Evolutionary conservation across 2,113 vertebrate genomes (phyloP).

Genomic region (Coregonus clupeaformis): DNA sequence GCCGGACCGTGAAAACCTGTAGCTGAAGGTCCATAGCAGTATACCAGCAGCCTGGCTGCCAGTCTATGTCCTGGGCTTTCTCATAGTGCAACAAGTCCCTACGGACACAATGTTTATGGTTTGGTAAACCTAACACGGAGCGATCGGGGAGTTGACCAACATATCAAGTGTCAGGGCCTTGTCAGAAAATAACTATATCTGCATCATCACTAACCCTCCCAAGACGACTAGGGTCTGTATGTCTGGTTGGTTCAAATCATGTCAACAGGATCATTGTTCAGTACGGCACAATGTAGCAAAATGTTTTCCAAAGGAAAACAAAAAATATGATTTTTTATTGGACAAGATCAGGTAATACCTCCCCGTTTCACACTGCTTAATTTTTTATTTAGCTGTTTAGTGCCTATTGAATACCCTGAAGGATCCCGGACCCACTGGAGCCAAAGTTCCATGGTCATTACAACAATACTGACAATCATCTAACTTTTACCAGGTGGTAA

Average conservation of each 20-base stretch:
- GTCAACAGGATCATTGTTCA: conserved; percentile 21
- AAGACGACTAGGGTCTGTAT: conserved; percentile 33
- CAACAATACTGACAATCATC: conserved; percentile 6
- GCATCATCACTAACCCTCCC: conserved; percentile 60
- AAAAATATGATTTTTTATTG: too few relatives aligned
- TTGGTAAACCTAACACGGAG: conserved; percentile 64
- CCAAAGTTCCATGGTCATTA: conserved; percentile 24
- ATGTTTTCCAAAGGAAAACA: conserved; percentile 3
- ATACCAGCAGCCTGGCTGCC: conserved; percentile 1
- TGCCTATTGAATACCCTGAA: too few relatives aligned
- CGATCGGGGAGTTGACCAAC: conserved; percentile 60
- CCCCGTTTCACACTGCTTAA: too few relatives aligned
- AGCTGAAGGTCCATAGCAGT: conserved; percentile 56
- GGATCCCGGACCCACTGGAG: conserved; percentile 7
- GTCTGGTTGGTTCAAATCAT: conserved; percentile 67
- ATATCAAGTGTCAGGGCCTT: conserved; percentile 67
- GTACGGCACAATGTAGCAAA: conserved; percentile 22
- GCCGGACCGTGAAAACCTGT: too few relatives aligned
- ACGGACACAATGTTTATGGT: conserved; percentile 63
- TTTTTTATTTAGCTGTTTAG: too few relatives aligned
- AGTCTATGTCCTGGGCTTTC: conserved; percentile 27
- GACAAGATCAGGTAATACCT: too few relatives aligned
- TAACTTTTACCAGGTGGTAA: conserved; percentile 14
- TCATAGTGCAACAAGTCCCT: conserved; percentile 42
- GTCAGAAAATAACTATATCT: conserved; percentile 68